Percentiles rank a stretch among this genome's conserved stretches.
Evolutionary conservation across 2,888 invertebrate species (phyloP).

Genomic region (Osedax frankpressi): DNA sequence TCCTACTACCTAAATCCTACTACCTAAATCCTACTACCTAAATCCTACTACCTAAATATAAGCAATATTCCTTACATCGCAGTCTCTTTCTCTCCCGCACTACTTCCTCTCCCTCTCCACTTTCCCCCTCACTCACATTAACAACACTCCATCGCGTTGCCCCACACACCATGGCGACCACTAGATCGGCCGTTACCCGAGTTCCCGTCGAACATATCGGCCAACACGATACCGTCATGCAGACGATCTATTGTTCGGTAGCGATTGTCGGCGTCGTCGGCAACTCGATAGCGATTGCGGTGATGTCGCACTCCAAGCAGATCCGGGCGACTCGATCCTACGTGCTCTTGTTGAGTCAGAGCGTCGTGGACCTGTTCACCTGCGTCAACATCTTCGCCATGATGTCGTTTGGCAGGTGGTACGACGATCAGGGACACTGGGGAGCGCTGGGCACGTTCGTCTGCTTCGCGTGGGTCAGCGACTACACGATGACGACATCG

Average conservation of each 20-base stretch:
- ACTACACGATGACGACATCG: not conserved
- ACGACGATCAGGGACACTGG: not conserved
- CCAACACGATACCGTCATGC: not conserved
- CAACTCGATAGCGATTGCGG: not conserved
- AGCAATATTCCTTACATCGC: too few species aligned
- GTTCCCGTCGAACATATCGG: not conserved
- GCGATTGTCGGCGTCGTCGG: not conserved
- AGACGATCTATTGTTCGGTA: not conserved
- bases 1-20: too few species aligned
- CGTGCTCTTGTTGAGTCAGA: not conserved
- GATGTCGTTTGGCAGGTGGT: not conserved
- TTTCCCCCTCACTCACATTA: too few species aligned
- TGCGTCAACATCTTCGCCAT: not conserved
- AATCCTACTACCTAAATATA: too few species aligned
- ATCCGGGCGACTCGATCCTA: not conserved
- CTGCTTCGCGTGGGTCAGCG: not conserved
- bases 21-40: too few species aligned
- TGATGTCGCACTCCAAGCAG: not conserved
- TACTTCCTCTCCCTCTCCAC: too few species aligned
- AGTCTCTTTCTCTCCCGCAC: too few species aligned
- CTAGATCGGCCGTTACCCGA: not conserved
- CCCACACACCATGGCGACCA: not conserved
- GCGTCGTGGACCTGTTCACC: not conserved
- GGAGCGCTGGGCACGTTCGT: not conserved
- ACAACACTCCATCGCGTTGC: too few species aligned